Evolutionary conservation across 2,888 invertebrate species (phyloP), one percentile per base, ranked within the genome.

Genomic region (Chesias legatella): DNA sequence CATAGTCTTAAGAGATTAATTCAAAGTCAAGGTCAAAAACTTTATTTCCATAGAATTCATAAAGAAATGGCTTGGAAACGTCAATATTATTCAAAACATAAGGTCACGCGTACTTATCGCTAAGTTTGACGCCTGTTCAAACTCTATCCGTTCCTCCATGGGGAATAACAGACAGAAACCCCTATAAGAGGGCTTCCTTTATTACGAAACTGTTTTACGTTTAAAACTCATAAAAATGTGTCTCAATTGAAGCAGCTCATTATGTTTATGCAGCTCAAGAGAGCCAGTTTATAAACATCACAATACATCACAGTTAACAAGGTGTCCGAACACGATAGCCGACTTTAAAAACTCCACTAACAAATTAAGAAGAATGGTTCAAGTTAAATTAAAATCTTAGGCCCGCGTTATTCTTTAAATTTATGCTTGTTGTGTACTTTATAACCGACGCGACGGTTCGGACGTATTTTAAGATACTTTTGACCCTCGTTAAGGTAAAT

Each of bases 311-410:
- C 25, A 34, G 42, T 43, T 42, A 53, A 48, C 36, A 48, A 40
- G 42, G 41, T 51, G 43, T 50, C 51, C 48, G 40, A 62, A 63
- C 68, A 74, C 67, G 53, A 71, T 54, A 43, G 38, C 34, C 13
- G 43, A 53, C 53, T 53, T 51, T 56, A 56, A 63, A 63, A 75
- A 70, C 66, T 73, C 64, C 37, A 67, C 68, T 73, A 68, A 77
- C 81, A 84, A 85, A 86, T 86, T 81, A 84, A 84, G 82, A 85
- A 77, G 67, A 81, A 85, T 82, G 80, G 76, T 55, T 57, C 37
- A 85, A 85, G 74, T 85, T 85, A 84, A 85, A 85, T 85, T 85
- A 85, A 85, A 85, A 83, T 76, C 79, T 80, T 75, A 67, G 67
- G 58, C 54, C 60, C 54, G 41, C 45, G 60, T 52, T 50, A 51